These are phyloP conservation scores for Rhinoraja longicauda DNA, from an alignment of 2,797 vertebrate genomes.

Conservation along the genomic window DNA sequence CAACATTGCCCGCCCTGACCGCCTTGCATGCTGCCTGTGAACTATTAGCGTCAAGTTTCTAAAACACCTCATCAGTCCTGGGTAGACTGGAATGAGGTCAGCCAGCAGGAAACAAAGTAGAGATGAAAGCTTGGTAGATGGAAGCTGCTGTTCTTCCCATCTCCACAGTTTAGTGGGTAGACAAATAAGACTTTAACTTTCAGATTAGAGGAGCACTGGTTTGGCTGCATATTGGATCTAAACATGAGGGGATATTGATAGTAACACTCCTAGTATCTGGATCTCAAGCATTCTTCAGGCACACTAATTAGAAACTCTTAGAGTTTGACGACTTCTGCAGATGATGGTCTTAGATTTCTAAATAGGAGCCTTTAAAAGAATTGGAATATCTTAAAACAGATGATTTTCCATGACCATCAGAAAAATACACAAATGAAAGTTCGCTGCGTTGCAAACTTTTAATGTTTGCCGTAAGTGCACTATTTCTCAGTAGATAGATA, in stretches of 20 bases:
- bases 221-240: background rate
- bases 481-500: background rate
- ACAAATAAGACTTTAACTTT: background rate
- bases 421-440: background rate
- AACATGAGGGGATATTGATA: background rate
- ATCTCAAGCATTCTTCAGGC: background rate
- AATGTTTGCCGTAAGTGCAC: background rate
- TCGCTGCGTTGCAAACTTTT: background rate
- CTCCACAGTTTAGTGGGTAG: background rate
- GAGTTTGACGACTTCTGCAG: background rate
- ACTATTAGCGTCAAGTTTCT: background rate
- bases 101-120: background rate
- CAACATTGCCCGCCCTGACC: background rate
- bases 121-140: background rate
- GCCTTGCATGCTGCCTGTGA: background rate
- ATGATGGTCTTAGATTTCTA: background rate
- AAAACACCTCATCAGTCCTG: background rate
- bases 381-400: background rate
- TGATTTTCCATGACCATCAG: background rate
- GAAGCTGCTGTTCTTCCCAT: background rate
- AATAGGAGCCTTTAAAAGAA: background rate
- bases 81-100: background rate
- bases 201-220: background rate
- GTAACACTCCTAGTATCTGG: background rate
- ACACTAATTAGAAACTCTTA: background rate